These are phyloP conservation scores for Plusia festucae DNA, from an alignment of 2,888 invertebrate genomes.

Conservation along the genomic window DNA sequence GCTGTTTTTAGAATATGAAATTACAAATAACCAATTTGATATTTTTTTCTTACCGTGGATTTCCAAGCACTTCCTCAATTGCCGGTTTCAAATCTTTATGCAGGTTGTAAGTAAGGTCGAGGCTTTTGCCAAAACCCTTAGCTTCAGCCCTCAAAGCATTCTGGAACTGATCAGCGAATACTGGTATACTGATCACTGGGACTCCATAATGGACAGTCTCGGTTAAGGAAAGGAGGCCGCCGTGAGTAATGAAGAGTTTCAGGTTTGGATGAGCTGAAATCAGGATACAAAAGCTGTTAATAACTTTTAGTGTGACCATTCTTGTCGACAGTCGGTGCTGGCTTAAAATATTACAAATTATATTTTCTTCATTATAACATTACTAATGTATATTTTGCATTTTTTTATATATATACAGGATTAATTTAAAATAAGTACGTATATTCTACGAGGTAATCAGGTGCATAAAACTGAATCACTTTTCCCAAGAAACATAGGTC, in stretches of 20 bases:
- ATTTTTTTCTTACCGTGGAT: slow-evolving; percentile 57
- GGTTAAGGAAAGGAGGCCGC: slow-evolving; percentile 70
- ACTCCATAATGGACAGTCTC: slow-evolving; percentile 70
- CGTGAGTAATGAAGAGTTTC: slow-evolving; percentile 72
- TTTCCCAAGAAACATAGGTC: no score
- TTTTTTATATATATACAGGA: no score
- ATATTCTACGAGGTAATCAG: no score
- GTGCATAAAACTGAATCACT: no score
- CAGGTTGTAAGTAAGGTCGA: slow-evolving; percentile 59
- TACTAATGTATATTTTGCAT: no score
- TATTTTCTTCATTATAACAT: no score
- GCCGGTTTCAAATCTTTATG: slow-evolving; percentile 59
- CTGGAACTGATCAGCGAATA: slow-evolving; percentile 70
- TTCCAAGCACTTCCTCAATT: slow-evolving; percentile 58
- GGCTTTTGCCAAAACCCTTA: slow-evolving; percentile 66
- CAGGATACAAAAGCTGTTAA: neutral
- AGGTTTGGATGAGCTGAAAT: slow-evolving; percentile 72
- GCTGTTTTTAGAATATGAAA: no score
- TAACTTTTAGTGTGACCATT: no score
- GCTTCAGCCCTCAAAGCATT: slow-evolving; percentile 65
- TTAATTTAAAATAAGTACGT: no score
- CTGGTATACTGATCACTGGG: slow-evolving; percentile 71
- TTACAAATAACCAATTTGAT: no score
- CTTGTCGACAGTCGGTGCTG: no score
- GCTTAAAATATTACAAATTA: no score